phyloP scores from a whole-genome alignment of 2,113 vertebrate genomes.

The Toxostoma redivivum region DNA sequence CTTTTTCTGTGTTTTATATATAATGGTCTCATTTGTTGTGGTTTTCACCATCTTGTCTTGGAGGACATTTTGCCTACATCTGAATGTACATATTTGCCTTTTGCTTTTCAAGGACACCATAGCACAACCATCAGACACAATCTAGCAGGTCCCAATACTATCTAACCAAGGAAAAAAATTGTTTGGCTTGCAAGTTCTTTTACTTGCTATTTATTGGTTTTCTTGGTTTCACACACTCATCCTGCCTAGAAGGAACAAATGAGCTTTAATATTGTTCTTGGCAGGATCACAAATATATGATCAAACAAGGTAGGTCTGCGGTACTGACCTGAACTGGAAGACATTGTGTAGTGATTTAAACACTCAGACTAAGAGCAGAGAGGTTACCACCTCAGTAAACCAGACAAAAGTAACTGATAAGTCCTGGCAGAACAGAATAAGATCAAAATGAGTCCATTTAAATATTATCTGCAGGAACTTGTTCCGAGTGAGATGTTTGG shows the following conservation, averaged over 20 bases:
- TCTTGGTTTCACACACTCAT: neutral
- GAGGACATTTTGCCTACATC: neutral
- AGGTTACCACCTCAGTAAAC: neutral
- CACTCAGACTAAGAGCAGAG: neutral
- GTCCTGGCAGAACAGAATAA: neutral
- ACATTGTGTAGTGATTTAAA: neutral
- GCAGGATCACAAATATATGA: neutral
- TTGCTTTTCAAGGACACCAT: neutral
- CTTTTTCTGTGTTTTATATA: neutral
- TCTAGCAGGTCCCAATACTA: neutral
- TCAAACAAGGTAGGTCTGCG: neutral
- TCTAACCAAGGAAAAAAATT: neutral
- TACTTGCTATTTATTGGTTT: neutral
- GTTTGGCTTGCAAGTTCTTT: neutral
- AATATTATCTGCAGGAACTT: neutral
- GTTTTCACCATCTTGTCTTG: neutral
- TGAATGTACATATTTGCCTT: neutral
- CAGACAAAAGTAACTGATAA: neutral
- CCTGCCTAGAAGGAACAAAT: neutral
- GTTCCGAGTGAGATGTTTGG: neutral
- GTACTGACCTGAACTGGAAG: neutral
- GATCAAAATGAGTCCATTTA: neutral
- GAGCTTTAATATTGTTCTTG: neutral
- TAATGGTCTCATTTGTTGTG: neutral
- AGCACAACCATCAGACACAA: accelerated